Evolutionary conservation across 1,140 invertebrate species (phyloP).

Genomic region (Sipha flava): DNA sequence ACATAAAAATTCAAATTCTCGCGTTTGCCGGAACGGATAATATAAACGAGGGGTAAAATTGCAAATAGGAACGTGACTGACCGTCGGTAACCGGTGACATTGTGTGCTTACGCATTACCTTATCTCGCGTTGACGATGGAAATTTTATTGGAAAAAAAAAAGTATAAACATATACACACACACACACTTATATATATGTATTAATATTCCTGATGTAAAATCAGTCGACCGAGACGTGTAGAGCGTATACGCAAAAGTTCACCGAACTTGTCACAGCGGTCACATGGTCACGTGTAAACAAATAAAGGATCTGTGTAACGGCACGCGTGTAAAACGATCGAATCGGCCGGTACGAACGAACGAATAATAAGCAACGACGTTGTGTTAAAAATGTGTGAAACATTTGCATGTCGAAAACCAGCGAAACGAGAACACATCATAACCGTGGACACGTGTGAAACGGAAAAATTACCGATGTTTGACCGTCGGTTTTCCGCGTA

Average conservation of each 20-base stretch:
- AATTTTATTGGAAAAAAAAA: not conserved
- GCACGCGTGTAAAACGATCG: too few relatives aligned
- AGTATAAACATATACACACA: not conserved
- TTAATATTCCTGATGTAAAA: not conserved
- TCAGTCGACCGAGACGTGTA: not conserved
- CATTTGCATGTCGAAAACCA: too few relatives aligned
- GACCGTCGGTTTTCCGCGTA: too few relatives aligned
- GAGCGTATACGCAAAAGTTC: not conserved
- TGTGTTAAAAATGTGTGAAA: too few relatives aligned
- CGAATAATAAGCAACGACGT: too few relatives aligned
- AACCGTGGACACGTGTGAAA: too few relatives aligned
- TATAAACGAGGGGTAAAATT: not conserved
- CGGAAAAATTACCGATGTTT: too few relatives aligned
- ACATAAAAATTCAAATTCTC: not conserved
- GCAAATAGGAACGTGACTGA: conserved; percentile 13
- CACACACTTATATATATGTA: not conserved
- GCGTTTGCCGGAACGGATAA: not conserved
- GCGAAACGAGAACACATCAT: too few relatives aligned
- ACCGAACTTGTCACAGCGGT: not conserved
- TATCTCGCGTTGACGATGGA: not conserved
- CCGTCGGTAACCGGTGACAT: not conserved
- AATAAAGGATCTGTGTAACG: too few relatives aligned
- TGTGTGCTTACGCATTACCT: not conserved
- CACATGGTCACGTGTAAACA: not conserved
- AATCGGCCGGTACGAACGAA: too few relatives aligned